phyloP scores from a whole-genome alignment of 2,113 vertebrate genomes.

The Fulica atra region DNA sequence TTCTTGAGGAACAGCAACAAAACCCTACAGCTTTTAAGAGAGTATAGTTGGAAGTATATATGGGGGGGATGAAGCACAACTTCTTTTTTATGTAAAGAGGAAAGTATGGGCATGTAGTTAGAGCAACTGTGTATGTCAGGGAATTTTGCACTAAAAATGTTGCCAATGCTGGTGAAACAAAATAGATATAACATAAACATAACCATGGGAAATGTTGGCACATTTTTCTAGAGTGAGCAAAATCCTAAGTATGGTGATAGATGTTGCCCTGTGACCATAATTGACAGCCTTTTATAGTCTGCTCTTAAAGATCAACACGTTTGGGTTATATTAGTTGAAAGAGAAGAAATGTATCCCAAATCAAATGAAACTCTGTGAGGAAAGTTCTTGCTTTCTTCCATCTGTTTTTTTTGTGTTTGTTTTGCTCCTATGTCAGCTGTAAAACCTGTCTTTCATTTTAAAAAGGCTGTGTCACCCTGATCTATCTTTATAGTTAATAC shows the following conservation, averaged over 20 bases:
- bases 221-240: not conserved
- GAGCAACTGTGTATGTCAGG: not conserved
- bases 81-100: not conserved
- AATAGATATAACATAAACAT: not conserved
- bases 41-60: not conserved
- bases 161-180: not conserved
- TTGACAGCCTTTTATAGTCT: not conserved
- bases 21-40: not conserved
- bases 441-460: not conserved
- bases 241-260: not conserved
- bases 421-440: not conserved
- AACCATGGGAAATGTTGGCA: not conserved
- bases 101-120: not conserved
- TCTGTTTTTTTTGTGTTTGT: not conserved
- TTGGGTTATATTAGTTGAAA: conserved; percentile 24
- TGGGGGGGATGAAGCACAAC: fast-evolving
- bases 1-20: not conserved
- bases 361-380: not conserved
- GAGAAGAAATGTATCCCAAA: not conserved
- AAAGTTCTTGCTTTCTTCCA: not conserved
- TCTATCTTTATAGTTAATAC: not conserved
- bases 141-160: not conserved
- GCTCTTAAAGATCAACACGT: conserved; percentile 7
- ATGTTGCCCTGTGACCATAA: not conserved
- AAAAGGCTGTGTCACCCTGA: not conserved